These are phyloP conservation scores for Xiphorhynchus erythropygius DNA, from an alignment of 2,797 vertebrate genomes.

Conservation along the genomic window DNA sequence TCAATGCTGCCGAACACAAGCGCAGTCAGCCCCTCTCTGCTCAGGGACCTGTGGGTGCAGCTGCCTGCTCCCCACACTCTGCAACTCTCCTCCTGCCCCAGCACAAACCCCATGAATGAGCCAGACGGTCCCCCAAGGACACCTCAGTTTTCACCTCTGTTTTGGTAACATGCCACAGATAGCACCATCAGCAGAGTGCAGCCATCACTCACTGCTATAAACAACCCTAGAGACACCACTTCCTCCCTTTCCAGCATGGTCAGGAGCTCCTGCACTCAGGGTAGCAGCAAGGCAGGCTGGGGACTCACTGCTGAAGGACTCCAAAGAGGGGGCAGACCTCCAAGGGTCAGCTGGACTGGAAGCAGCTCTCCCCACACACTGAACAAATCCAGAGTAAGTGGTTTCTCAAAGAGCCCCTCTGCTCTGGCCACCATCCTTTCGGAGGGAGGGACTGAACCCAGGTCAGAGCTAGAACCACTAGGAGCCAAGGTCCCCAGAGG, in stretches of 20 bases:
- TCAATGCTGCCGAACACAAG: background rate
- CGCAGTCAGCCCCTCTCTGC: background rate
- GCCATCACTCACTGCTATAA: fast-evolving
- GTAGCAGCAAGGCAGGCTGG: background rate
- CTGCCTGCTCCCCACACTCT: background rate
- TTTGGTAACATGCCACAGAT: background rate
- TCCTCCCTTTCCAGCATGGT: fast-evolving
- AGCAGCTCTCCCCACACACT: fast-evolving
- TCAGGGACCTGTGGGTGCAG: background rate
- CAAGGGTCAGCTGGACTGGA: background rate
- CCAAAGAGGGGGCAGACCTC: background rate
- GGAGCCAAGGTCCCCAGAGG: background rate
- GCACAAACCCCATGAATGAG: background rate
- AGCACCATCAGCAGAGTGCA: background rate
- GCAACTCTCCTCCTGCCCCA: background rate
- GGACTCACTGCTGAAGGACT: background rate
- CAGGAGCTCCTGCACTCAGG: background rate
- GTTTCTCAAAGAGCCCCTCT: background rate
- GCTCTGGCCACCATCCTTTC: background rate
- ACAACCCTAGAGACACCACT: background rate
- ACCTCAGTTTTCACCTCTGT: background rate
- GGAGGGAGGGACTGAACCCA: background rate
- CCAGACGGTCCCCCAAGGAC: background rate
- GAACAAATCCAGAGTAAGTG: background rate
- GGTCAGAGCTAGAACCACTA: background rate